Evolutionary conservation across 2,888 invertebrate species (phyloP), one percentile per base, ranked within the genome.

Genomic region (Drosophila pseudotalamancana): DNA sequence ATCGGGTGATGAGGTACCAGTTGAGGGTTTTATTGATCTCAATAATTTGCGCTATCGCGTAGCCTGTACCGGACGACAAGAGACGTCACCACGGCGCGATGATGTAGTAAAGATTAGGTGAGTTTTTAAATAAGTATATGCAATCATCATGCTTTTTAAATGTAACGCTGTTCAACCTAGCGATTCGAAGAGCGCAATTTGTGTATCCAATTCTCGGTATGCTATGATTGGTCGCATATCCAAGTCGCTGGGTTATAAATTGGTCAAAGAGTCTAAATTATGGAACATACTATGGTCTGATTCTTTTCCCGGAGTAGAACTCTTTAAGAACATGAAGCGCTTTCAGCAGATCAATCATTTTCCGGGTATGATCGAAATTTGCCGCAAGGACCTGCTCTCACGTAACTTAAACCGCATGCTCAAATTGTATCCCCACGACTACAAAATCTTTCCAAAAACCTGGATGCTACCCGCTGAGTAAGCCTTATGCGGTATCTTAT

Each of bases 281-380:
- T 98, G 98, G 98, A 96, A 97, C 90, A 94, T 98, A 72, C 96
- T 95, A 88, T 98, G 98, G 98, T 90, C 96, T 0, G 98, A 98
- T 89, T 94, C 95, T 85, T 95, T 96, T 73, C 95, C 98, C 16
- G 95, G 97, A 8, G 94, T 97, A 2, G 97, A 97, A 85, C 92
- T 96, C 50, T 97, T 96, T 42, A 97, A 97, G 91, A 96, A 96
- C 81, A 97, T 98, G 97, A 97, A 97, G 91, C 93, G 97, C 67
- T 98, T 95, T 91, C 96, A 98, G 92, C 95, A 97, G 89, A 96
- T 98, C 64, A 98, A 98, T 90, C 98, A 98, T 91, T 98, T 97
- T 90, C 97, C 97, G 1, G 97, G 97, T 53, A 97, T 97, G 96
- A 93, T 94, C 77, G 97, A 97, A 90, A 96, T 97, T 72, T 97